Evolutionary conservation across 2,113 vertebrate genomes (phyloP).

Genomic region (Apteryx owenii): DNA sequence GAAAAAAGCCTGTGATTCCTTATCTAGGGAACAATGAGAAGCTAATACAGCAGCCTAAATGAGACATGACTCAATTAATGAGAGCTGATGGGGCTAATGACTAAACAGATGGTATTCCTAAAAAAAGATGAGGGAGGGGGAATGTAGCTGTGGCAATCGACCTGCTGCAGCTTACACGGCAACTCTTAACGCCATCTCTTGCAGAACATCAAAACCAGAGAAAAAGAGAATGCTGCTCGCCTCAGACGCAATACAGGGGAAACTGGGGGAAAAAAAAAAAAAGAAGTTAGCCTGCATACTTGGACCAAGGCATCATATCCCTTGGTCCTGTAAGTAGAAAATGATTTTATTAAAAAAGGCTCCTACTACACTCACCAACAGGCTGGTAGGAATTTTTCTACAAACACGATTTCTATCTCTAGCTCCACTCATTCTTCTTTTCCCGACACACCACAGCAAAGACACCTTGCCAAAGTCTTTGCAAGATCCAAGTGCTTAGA

Average conservation of each 20-base stretch:
- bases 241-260: neutral
- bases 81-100: slow-evolving; percentile 75
- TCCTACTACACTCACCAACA: neutral
- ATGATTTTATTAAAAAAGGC: neutral
- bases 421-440: neutral
- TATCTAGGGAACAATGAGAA: slow-evolving; percentile 65
- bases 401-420: neutral
- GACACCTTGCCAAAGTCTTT: neutral
- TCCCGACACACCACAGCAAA: neutral
- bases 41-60: slow-evolving; percentile 67
- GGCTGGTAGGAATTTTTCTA: neutral
- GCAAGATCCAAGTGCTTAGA: neutral
- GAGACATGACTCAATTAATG: slow-evolving; percentile 75
- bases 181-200: neutral
- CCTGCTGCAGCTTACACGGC: slow-evolving; percentile 34
- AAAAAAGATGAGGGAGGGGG: slow-evolving; percentile 59
- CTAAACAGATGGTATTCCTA: slow-evolving; percentile 75
- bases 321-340: neutral
- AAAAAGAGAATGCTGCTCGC: neutral
- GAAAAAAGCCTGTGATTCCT: slow-evolving; percentile 49
- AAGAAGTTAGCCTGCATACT: neutral
- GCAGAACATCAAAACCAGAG: neutral
- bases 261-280: neutral
- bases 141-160: slow-evolving; percentile 59
- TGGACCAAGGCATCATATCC: neutral